phyloP scores from a whole-genome alignment of 2,113 vertebrate species.

The Setophaga kirtlandii region DNA sequence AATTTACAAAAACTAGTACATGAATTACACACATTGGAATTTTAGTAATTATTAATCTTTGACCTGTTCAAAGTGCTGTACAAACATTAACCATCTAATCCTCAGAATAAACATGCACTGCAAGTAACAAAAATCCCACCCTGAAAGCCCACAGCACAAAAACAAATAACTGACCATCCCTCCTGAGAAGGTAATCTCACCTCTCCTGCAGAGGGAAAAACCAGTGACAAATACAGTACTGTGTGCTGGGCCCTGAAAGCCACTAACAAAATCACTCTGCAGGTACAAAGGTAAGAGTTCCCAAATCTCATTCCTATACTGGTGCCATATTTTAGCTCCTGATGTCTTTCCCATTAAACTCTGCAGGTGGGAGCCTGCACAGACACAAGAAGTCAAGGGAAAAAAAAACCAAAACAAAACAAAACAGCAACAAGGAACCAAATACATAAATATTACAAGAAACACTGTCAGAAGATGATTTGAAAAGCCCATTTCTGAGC shows the following conservation, averaged over 20 bases:
- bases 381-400: neutral
- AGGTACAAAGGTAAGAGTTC: neutral
- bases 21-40: conserved; percentile 45
- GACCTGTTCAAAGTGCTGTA: conserved; percentile 27
- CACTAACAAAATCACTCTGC: neutral
- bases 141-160: neutral
- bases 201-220: neutral
- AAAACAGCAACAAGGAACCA: neutral
- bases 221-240: neutral
- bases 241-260: neutral
- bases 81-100: conserved; percentile 56
- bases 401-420: neutral
- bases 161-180: neutral
- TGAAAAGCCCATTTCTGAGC: neutral
- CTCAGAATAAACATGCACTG: neutral
- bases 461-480: conserved; percentile 7
- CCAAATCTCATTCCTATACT: neutral
- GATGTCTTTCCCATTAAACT: neutral
- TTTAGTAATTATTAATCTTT: conserved; percentile 57
- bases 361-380: neutral
- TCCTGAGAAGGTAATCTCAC: neutral
- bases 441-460: neutral
- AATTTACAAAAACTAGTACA: neutral
- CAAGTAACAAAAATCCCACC: neutral
- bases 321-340: neutral